phyloP scores from a whole-genome alignment of 2,888 invertebrate genomes.

The Diaperis boleti region DNA sequence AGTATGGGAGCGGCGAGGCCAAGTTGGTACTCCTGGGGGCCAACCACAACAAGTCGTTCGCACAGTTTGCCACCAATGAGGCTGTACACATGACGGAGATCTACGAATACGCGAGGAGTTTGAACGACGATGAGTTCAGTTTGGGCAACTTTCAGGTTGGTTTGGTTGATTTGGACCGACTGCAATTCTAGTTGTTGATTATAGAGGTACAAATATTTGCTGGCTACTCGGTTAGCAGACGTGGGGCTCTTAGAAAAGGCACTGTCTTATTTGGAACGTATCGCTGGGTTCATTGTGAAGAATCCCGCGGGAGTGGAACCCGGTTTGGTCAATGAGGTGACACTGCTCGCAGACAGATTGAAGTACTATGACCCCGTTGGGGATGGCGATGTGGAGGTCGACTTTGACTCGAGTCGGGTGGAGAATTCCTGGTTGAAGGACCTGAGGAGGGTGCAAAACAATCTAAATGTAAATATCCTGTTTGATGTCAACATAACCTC shows the following conservation, averaged over 20 bases:
- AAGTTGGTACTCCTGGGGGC: conserved; percentile 87
- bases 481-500: no score
- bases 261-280: conserved; percentile 85
- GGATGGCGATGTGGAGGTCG: conserved; percentile 58
- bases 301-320: conserved; percentile 69
- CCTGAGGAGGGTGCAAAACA: conserved; percentile 65
- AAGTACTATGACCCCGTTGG: conserved; percentile 64
- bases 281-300: conserved; percentile 76
- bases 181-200: conserved; percentile 50
- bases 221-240: conserved; percentile 83
- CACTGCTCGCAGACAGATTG: conserved; percentile 64
- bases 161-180: conserved; percentile 22
- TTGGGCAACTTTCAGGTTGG: conserved; percentile 81
- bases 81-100: conserved; percentile 96
- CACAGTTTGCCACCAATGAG: conserved; percentile 82
- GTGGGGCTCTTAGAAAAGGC: conserved; percentile 84
- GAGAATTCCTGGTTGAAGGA: conserved; percentile 73
- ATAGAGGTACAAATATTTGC: conserved; percentile 86
- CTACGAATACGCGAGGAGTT: conserved; percentile 91
- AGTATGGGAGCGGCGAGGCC: conserved; percentile 67
- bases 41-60: conserved; percentile 74
- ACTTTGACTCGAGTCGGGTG: conserved; percentile 59
- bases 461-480: conserved; percentile 63
- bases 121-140: conserved; percentile 80
- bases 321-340: conserved; percentile 69